Evolutionary conservation across 2,113 vertebrate species (phyloP).

Genomic region (Ptychochromis oligacanthus): DNA sequence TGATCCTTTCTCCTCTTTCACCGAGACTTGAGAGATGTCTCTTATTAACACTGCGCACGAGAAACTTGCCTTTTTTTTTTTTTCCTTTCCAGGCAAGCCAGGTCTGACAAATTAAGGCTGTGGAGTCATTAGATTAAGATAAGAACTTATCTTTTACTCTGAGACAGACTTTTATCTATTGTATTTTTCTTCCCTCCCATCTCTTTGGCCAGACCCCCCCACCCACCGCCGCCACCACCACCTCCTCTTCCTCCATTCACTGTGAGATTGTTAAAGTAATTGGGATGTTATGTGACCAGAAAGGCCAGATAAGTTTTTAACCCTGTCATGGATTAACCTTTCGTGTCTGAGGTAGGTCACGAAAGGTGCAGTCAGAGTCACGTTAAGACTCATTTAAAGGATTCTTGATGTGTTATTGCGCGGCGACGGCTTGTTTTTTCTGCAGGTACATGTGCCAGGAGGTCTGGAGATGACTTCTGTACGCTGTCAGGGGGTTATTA

Average conservation of each 20-base stretch:
- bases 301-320: conserved; percentile 78
- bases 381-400: conserved; percentile 74
- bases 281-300: conserved; percentile 87
- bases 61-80: conserved; percentile 77
- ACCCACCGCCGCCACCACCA: not conserved
- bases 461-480: conserved; percentile 59
- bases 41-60: conserved; percentile 88
- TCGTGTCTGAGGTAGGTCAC: conserved; percentile 68
- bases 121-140: conserved; percentile 99
- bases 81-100: conserved; percentile 80
- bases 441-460: conserved; percentile 69
- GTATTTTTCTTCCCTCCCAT: conserved; percentile 83
- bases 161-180: conserved; percentile 94
- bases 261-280: conserved; percentile 88
- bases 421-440: conserved; percentile 36
- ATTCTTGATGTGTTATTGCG: conserved; percentile 48
- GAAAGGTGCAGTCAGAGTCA: conserved; percentile 65
- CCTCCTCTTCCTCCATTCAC: conserved; percentile 36
- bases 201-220: conserved; percentile 14
- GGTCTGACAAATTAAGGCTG: conserved; percentile 97
- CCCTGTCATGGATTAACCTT: conserved; percentile 76
- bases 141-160: conserved; percentile 96
- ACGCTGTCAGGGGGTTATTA: conserved; percentile 68
- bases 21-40: conserved; percentile 90
- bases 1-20: conserved; percentile 85